Base-by-base conservation (phyloP, 2,888 invertebrate genomes). In the Hyalella azteca region DNA sequence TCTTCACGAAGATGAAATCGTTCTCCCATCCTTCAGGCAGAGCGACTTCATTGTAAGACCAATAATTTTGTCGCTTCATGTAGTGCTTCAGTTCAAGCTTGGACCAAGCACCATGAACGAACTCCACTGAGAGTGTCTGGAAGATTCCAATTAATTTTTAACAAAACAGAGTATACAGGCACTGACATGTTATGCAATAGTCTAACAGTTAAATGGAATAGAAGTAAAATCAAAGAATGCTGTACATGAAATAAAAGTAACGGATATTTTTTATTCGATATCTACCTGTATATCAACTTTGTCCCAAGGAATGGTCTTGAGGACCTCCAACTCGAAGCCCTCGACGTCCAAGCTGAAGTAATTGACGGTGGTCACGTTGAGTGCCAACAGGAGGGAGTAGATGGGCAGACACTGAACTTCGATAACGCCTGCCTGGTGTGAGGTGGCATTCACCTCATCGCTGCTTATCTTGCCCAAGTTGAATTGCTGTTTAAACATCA, bases 341-440 rank as follows among this genome's bases (percentile, higher is more conserved):
- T 91, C 90, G 15, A 91, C 88, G 85, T 91, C 91, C 32, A 91
- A 87, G 85, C 90, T 90, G 84, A 91, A 89, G 86, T 90, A 90
- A 86, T 91, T 90, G 4, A 91, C 87, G 0, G 87, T 86, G n/a
- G 88, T 88, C 36, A 87, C 85, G 81, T 89, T 88, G 22, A 90
- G 86, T 1, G 90, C 89, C 4, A 88, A 84, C 82, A 90, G 86
- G 79, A 89, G 88, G 13, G 90, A 88, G 79, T 88, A 88, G 5
- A 91, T 86, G 0, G 91, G 90, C 83, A 90, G 89, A 85, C 90
- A 91, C 85, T 90, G 90, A 2, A 90, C 89, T 19, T 80, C 80
- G 36, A 76, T 50, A 26, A 76, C 59, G 0, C 77, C 80, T 15
- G 39, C 49, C 13, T 66, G 15, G 19, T 73, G 36, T 22, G 19